phyloP scores from a whole-genome alignment of 2,113 vertebrate species.

The Scalopus aquaticus region DNA sequence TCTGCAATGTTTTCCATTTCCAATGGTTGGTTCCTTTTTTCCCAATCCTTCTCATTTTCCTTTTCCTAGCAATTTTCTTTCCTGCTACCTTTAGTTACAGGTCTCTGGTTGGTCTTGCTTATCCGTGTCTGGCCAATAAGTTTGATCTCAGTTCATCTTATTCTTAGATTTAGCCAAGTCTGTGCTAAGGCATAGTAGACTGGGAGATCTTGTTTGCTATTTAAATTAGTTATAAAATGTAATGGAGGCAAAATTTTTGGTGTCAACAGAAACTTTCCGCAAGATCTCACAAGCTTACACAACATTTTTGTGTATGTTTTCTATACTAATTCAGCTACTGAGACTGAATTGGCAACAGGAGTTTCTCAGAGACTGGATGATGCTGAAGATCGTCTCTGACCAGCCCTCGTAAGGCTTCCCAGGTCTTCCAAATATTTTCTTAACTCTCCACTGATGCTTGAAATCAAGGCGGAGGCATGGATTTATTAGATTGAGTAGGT shows the following conservation, averaged over 20 bases:
- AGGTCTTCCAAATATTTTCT: neutral
- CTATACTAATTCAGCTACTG: neutral
- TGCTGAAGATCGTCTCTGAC: neutral
- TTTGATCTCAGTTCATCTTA: constrained; percentile 2
- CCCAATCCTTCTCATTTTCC: neutral
- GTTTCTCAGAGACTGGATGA: neutral
- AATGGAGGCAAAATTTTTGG: neutral
- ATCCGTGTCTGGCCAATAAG: neutral
- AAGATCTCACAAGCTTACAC: neutral
- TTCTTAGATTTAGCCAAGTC: neutral
- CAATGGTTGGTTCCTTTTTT: neutral
- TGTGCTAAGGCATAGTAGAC: neutral
- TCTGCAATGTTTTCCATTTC: neutral
- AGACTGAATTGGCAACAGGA: neutral
- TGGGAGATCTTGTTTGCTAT: neutral
- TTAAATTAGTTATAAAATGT: neutral
- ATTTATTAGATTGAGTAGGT: neutral
- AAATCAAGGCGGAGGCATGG: neutral
- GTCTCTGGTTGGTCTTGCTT: neutral
- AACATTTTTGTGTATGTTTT: neutral
- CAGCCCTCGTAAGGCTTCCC: neutral
- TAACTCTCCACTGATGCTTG: neutral
- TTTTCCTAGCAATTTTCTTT: neutral
- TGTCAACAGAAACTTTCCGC: constrained; percentile 12
- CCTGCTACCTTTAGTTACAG: neutral